Percentiles rank a stretch among this genome's conserved stretches.
Evolutionary conservation across 30 jellyfish, hydroid and myxozoan genomes (phyloP).

Genomic region (Turritopsis dohrnii): DNA sequence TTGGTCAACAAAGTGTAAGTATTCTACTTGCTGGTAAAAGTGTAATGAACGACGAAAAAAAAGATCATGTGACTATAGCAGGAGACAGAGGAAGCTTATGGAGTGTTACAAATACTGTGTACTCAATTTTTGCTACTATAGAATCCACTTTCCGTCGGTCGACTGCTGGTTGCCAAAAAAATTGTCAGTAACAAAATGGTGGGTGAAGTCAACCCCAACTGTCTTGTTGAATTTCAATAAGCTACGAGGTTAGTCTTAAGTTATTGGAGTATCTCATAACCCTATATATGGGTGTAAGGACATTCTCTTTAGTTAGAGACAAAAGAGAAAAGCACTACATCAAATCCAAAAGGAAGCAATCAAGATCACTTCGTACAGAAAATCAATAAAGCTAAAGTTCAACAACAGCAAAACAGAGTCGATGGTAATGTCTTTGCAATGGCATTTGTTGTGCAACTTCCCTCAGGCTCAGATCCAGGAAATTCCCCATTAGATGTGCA

Average conservation of each 20-base stretch:
- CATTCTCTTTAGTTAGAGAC: neutral
- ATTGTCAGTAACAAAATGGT: neutral
- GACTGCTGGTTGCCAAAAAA: neutral
- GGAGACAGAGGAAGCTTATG: slow-evolving; percentile 41
- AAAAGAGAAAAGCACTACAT: neutral
- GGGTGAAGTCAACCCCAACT: neutral
- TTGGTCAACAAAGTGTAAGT: slow-evolving; percentile 35
- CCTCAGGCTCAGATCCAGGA: too few relatives aligned
- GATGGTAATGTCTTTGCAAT: too few relatives aligned
- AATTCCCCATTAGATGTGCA: too few relatives aligned
- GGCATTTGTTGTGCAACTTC: too few relatives aligned
- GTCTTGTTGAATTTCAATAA: neutral
- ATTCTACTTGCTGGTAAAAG: slow-evolving; percentile 34
- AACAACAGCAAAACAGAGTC: too few relatives aligned
- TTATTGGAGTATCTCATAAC: neutral
- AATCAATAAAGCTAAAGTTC: neutral
- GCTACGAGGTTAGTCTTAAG: neutral
- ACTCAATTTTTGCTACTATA: slow-evolving; percentile 6
- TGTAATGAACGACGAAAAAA: slow-evolving; percentile 2
- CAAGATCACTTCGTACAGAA: neutral
- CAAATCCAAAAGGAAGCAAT: neutral
- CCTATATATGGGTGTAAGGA: neutral
- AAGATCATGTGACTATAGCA: slow-evolving; percentile 39
- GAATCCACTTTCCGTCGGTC: neutral
- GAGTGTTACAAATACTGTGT: slow-evolving; percentile 43